Evolutionary conservation across 2,113 vertebrate genomes (phyloP), one percentile per base, ranked within the genome.

Genomic region (Pampusana beccarii): DNA sequence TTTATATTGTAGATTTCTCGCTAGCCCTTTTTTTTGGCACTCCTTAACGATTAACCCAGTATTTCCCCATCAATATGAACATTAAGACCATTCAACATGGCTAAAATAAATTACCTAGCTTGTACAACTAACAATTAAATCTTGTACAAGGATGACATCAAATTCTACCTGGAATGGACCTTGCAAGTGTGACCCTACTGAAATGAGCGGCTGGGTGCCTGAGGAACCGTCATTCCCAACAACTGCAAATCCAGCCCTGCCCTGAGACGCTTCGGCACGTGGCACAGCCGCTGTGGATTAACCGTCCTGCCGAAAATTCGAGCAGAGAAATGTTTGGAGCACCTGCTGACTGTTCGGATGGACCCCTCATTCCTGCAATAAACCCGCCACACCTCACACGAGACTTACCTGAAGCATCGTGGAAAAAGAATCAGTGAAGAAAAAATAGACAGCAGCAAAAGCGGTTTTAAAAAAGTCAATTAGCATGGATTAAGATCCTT

Each of bases 1-100:
- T 98, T 99, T 98, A 98, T 98, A 97, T 98, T 97, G 95, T 97
- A 97, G 97, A 93, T 79, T 86, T 90, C 87, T 97, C 71, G 95
- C 95, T 95, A 93, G 96, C 94, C 95, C 95, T 74, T 96, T 97
- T 94, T 88, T 95, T 93, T 67, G 75, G 86, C 46, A 17, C 56
- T 90, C 70, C 74, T 40, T 67, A 77, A 72, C 86, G 56, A 80
- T 34, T 80, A 80, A 87, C 65, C 23, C 40, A 19, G 28, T 57
- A 33, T 80, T 91, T 81, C 58, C 38, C 36, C 60, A 56, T 40
- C 50, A 44, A 28, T 13, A 38, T 7, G 40, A 85, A 34, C 31
- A 44, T 33, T 29, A 73, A 79, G n/a, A 48, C 34, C 61, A 40
- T 81, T 58, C 10, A 4, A 4, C 34, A 5, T 6, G 33, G 42